These are phyloP conservation scores for Drosophila pseudotakahashii DNA, from an alignment of 2,888 invertebrate genomes.

Conservation along the genomic window DNA sequence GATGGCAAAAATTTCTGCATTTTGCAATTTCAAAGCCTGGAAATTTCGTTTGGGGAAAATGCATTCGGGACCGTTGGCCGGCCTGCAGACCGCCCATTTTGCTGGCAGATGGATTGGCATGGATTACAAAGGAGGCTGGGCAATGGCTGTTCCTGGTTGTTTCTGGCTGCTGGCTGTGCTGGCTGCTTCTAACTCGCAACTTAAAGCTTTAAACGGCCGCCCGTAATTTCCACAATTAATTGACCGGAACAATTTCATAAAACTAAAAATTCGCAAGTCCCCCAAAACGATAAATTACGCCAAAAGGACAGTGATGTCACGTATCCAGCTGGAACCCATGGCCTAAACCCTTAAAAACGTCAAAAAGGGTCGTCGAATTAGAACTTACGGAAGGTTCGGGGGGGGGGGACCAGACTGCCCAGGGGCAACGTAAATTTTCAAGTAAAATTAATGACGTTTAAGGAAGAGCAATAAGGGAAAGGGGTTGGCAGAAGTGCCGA, in stretches of 20 bases:
- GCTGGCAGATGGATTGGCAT: constrained; percentile 58
- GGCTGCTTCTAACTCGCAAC: constrained; percentile 29
- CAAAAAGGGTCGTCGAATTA: constrained; percentile 62
- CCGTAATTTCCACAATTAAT: constrained; percentile 79
- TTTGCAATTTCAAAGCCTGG: constrained; percentile 73
- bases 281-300: constrained; percentile 77
- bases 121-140: constrained; percentile 42
- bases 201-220: constrained; percentile 56
- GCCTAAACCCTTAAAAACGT: constrained; percentile 47
- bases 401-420: constrained; percentile 48
- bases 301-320: constrained; percentile 50
- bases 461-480: constrained; percentile 43
- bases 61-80: constrained; percentile 54
- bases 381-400: constrained; percentile 39
- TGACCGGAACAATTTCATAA: constrained; percentile 82
- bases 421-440: constrained; percentile 67
- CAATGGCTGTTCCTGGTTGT: neutral
- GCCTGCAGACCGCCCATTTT: constrained; percentile 28
- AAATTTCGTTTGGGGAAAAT: constrained; percentile 71
- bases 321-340: constrained; percentile 17
- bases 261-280: constrained; percentile 71
- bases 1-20: constrained; percentile 63
- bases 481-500: neutral
- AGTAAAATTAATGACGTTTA: constrained; percentile 76
- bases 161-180: neutral